Conservation (phyloP, 2,797 vertebrate species). For the Staurois parvus region DNA sequence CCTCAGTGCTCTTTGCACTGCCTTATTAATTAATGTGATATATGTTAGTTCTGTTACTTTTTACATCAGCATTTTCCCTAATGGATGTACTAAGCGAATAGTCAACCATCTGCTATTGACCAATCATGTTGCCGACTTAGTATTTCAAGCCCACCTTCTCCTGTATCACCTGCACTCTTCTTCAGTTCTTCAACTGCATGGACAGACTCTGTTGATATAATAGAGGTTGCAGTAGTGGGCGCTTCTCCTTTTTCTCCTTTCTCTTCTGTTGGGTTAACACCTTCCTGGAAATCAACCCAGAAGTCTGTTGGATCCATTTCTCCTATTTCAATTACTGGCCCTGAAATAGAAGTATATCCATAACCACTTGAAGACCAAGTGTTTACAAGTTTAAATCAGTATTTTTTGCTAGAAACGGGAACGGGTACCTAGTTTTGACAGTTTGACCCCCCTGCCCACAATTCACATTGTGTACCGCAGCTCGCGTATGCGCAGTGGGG, state of each 20-base stretch:
- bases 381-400: too few species aligned
- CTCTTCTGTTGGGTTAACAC: constrained; percentile 14
- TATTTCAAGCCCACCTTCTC: not conserved
- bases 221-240: constrained; percentile 21
- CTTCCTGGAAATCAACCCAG: constrained; percentile 72
- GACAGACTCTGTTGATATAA: not conserved
- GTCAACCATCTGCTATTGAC: too few species aligned
- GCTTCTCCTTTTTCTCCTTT: not conserved
- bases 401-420: too few species aligned
- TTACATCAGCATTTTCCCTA: too few species aligned
- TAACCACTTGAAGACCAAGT: not conserved
- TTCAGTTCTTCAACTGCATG: constrained; percentile 19
- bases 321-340: constrained; percentile 76
- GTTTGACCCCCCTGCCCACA: too few species aligned
- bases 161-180: constrained; percentile 16
- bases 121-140: not conserved
- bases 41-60: too few species aligned
- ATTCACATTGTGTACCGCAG: too few species aligned
- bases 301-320: constrained; percentile 71
- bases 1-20: too few species aligned
- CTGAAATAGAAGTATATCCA: constrained; percentile 65
- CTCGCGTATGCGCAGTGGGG: too few species aligned
- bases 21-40: too few species aligned
- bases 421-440: too few species aligned
- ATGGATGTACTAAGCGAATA: too few species aligned